Evolutionary conservation across 2,888 invertebrate genomes (phyloP).

Genomic region (Mechanitis mazaeus): DNA sequence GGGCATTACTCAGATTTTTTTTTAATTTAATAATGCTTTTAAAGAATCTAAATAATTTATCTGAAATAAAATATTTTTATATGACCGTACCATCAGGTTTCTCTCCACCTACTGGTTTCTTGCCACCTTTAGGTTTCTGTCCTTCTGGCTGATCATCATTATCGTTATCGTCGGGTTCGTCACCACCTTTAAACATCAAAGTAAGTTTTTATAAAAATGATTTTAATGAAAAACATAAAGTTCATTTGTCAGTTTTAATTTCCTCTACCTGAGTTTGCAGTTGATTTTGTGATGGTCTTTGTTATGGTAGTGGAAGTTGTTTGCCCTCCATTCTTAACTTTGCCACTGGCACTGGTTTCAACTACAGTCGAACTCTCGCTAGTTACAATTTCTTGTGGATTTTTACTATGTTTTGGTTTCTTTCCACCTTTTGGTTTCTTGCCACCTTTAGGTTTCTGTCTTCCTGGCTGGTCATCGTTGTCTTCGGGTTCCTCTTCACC

Average conservation of each 20-base stretch:
- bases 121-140: background rate
- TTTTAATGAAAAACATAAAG: too few species aligned
- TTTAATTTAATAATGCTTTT: too few species aligned
- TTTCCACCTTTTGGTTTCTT: slow-evolving; percentile 4
- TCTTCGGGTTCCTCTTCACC: background rate
- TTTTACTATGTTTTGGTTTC: background rate
- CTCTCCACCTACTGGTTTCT: background rate
- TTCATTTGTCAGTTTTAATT: background rate
- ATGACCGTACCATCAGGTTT: background rate
- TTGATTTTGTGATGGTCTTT: background rate
- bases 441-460: background rate
- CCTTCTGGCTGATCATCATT: background rate
- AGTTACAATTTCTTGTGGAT: background rate
- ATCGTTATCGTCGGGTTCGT: background rate
- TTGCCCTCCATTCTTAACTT: background rate
- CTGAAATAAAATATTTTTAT: too few species aligned
- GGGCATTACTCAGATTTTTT: too few species aligned
- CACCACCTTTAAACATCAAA: background rate
- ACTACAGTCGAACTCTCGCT: background rate
- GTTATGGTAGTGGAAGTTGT: background rate
- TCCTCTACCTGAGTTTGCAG: background rate
- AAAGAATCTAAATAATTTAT: too few species aligned
- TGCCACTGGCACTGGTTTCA: background rate
- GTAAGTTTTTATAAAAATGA: too few species aligned
- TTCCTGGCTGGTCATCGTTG: background rate